Evolutionary conservation across 2,113 vertebrate genomes (phyloP).

Genomic region (Cygnus atratus): DNA sequence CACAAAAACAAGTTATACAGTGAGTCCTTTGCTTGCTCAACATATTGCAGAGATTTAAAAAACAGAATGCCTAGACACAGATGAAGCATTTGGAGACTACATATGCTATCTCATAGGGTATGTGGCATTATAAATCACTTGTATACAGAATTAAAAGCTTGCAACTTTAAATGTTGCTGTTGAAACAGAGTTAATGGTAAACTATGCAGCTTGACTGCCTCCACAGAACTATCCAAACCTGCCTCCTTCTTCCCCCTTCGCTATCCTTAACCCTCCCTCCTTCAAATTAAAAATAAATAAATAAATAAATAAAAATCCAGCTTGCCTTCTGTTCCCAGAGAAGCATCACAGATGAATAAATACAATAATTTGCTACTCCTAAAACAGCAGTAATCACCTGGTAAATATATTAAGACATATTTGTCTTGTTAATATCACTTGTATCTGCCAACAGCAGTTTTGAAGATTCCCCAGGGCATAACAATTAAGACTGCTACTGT

Average conservation of each 20-base stretch:
- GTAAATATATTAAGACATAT: slow-evolving; percentile 39
- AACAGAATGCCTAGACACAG: slow-evolving; percentile 11
- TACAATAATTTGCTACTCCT: slow-evolving; percentile 43
- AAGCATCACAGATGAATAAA: slow-evolving; percentile 26
- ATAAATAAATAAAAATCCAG: neutral
- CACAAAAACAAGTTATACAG: neutral
- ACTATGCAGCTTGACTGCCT: neutral
- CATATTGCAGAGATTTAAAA: slow-evolving; percentile 63
- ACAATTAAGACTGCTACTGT: slow-evolving; percentile 18
- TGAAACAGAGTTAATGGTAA: slow-evolving; percentile 27
- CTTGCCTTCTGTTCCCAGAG: slow-evolving; percentile 20
- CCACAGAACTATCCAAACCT: neutral
- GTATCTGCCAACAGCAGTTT: slow-evolving; percentile 37
- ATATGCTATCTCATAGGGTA: slow-evolving; percentile 41
- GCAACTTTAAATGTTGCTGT: slow-evolving; percentile 32
- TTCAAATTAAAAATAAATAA: rapidly evolving
- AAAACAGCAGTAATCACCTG: slow-evolving; percentile 56
- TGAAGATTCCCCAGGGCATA: slow-evolving; percentile 29
- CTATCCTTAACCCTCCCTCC: neutral
- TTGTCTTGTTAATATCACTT: slow-evolving; percentile 64
- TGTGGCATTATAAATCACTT: slow-evolving; percentile 19
- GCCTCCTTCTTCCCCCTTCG: neutral
- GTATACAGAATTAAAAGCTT: slow-evolving; percentile 2
- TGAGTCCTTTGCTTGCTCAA: slow-evolving; percentile 30
- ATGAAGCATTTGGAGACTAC: slow-evolving; percentile 61